These are phyloP conservation scores for Rhabdomys pumilio DNA, from an alignment of 2,797 vertebrate genomes.

Conservation along the genomic window DNA sequence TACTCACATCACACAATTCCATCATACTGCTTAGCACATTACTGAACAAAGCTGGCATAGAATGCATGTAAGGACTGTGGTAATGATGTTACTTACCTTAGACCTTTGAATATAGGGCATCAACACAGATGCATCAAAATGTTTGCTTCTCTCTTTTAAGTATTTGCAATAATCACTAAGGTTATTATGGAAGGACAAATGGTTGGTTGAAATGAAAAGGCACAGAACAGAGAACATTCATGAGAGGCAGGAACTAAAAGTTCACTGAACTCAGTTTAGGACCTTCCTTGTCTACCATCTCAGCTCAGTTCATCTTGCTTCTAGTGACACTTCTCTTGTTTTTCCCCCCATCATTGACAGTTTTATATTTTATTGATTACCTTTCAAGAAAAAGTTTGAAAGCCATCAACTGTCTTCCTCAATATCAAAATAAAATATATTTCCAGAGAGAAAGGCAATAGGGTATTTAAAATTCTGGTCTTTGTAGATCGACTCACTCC, in stretches of 20 bases:
- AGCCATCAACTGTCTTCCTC: background rate
- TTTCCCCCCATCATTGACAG: background rate
- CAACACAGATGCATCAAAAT: conserved; percentile 48
- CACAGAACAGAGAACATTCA: background rate
- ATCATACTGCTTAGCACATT: conserved; percentile 47
- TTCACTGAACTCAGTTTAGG: background rate
- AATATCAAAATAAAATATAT: conserved; percentile 31
- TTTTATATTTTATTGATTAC: conserved; percentile 62
- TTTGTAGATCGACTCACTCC: background rate
- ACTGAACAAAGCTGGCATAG: conserved; percentile 36
- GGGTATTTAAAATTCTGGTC: conserved; percentile 24
- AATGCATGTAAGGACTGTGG: conserved; percentile 20
- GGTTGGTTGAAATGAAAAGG: conserved; percentile 1
- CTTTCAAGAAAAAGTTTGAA: conserved; percentile 67
- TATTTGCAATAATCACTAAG: conserved; percentile 40
- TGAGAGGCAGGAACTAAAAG: background rate
- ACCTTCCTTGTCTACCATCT: background rate
- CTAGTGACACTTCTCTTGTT: conserved; percentile 51
- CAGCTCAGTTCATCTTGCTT: background rate
- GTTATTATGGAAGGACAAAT: background rate
- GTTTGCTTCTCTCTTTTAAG: conserved; percentile 10
- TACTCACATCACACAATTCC: background rate
- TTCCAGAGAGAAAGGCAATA: conserved; percentile 30
- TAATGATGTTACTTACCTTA: conserved; percentile 23
- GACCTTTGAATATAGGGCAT: conserved; percentile 25